These are phyloP conservation scores for Pteronura brasiliensis DNA, from an alignment of 2,113 vertebrate species.

Conservation along the genomic window DNA sequence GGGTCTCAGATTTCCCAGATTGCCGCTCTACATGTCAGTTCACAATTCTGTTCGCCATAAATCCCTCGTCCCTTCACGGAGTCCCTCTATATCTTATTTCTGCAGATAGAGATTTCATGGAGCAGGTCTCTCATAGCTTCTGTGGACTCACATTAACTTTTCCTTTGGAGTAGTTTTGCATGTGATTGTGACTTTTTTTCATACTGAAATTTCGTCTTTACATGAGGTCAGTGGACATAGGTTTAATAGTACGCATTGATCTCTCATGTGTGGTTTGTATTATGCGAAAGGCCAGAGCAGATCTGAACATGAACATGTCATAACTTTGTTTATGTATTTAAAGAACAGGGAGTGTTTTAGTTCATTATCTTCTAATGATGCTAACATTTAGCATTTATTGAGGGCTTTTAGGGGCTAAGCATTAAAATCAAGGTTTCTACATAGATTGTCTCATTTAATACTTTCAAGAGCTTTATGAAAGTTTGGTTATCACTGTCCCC, in stretches of 20 bases:
- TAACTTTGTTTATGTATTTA: not conserved
- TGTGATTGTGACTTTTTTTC: not conserved
- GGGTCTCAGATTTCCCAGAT: not conserved
- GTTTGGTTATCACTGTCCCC: not conserved
- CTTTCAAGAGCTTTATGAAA: not conserved
- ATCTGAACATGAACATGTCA: not conserved
- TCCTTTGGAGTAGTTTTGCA: not conserved
- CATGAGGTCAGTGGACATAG: constrained; percentile 18
- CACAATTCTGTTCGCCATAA: not conserved
- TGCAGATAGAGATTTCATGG: not conserved
- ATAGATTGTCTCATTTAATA: too few relatives aligned
- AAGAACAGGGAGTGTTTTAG: not conserved
- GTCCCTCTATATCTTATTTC: not conserved
- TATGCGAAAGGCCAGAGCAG: not conserved
- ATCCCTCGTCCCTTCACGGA: not conserved
- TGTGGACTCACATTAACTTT: not conserved
- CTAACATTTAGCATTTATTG: not conserved
- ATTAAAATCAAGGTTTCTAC: not conserved
- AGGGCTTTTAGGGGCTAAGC: not conserved
- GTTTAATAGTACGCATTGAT: constrained; percentile 17
- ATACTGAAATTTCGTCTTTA: constrained; percentile 72
- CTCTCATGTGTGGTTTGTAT: constrained; percentile 3
- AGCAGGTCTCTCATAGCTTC: not conserved
- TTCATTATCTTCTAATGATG: not conserved
- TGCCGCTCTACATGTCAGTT: not conserved